These are phyloP conservation scores for Oryzias woworae DNA, from an alignment of 2,113 vertebrate genomes.

Conservation along the genomic window DNA sequence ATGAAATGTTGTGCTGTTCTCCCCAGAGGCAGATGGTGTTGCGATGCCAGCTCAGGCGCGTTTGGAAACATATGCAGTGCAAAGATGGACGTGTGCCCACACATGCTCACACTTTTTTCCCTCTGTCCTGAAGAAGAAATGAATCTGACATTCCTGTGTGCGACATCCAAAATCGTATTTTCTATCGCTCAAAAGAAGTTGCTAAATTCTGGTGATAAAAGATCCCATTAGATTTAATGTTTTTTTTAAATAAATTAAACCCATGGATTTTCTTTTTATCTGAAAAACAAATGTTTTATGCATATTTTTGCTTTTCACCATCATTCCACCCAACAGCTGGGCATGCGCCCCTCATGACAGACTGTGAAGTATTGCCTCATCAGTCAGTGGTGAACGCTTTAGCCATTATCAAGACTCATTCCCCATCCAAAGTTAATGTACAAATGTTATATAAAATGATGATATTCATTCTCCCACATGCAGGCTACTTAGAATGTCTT, in stretches of 20 bases:
- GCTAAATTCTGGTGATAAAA: slow-evolving; percentile 44
- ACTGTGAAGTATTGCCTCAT: slow-evolving; percentile 58
- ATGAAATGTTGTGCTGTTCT: slow-evolving; percentile 36
- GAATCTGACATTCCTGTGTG: slow-evolving; percentile 22
- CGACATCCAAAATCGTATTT: slow-evolving; percentile 26
- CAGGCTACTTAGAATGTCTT: slow-evolving; percentile 7
- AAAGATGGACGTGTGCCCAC: slow-evolving; percentile 20
- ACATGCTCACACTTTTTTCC: slow-evolving; percentile 1
- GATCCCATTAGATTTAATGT: slow-evolving; percentile 27
- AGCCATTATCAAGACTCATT: slow-evolving; percentile 46
- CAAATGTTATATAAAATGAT: slow-evolving; percentile 38
- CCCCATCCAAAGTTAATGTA: slow-evolving; percentile 57
- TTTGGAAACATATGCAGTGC: slow-evolving; percentile 37
- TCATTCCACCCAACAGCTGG: slow-evolving; percentile 47
- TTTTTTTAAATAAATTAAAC: slow-evolving; percentile 8
- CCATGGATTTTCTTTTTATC: neutral
- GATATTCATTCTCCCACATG: slow-evolving; percentile 40
- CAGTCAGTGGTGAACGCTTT: slow-evolving; percentile 31
- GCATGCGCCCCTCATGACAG: slow-evolving; percentile 41
- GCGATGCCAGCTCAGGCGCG: slow-evolving; percentile 31
- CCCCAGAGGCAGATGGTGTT: slow-evolving; percentile 20
- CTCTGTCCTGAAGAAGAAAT: slow-evolving; percentile 23
- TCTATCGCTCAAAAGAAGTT: slow-evolving; percentile 35
- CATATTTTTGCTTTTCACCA: slow-evolving; percentile 3
- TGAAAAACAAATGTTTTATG: slow-evolving; percentile 12